Conservation (phyloP, 2,113 vertebrate species). For the Callorhinus ursinus region DNA sequence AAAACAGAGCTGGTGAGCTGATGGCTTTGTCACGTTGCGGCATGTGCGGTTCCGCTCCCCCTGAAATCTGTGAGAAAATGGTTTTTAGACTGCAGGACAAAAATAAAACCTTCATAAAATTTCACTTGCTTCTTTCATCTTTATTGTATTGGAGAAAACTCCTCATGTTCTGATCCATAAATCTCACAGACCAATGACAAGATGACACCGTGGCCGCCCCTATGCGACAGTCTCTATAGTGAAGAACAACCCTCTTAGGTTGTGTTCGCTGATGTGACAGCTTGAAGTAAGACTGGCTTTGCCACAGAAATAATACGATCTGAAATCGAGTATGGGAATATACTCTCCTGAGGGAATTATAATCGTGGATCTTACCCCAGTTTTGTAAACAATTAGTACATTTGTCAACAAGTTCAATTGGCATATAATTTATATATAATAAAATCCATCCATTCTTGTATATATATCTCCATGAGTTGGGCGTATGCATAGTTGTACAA, state of each 20-base stretch:
- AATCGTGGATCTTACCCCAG: background rate
- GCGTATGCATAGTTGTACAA: background rate
- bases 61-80: background rate
- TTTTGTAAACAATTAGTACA: background rate
- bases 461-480: background rate
- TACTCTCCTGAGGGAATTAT: background rate
- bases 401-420: background rate
- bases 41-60: background rate
- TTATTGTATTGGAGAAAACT: background rate
- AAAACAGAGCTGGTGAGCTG: background rate
- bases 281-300: background rate
- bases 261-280: background rate
- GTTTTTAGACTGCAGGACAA: background rate
- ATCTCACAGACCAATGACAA: background rate
- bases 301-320: background rate
- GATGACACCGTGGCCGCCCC: background rate
- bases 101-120: conserved; percentile 17
- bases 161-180: background rate
- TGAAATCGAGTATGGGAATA: background rate
- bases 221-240: background rate
- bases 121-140: background rate
- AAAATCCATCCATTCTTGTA: background rate
- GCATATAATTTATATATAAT: background rate
- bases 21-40: background rate
- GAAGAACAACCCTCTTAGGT: background rate